A percentile compares a stretch with the other conserved stretches of the same genome.
These are phyloP conservation scores for Physocephala rufipes DNA, from an alignment of 2,888 invertebrate genomes.

Conservation along the genomic window DNA sequence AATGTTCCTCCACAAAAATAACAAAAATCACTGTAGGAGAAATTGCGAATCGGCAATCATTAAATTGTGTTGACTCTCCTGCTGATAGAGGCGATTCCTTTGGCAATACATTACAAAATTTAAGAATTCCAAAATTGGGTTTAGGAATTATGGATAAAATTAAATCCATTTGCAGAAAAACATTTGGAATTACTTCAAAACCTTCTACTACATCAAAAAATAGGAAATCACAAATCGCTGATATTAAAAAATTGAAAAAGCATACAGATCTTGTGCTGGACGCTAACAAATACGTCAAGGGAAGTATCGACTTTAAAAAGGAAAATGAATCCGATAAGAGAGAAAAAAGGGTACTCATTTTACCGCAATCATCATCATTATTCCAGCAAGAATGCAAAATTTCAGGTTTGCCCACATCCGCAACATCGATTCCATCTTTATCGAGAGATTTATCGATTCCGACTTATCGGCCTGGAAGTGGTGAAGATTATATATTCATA, in stretches of 20 bases:
- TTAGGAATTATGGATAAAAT: constrained; percentile 44
- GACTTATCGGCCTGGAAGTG: constrained; percentile 38
- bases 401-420: not conserved
- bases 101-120: not conserved
- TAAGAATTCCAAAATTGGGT: constrained; percentile 25
- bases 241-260: not conserved
- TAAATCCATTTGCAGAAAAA: constrained; percentile 44
- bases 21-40: not conserved
- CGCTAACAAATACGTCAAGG: constrained; percentile 3
- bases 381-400: not conserved
- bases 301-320: constrained; percentile 25
- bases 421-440: constrained; percentile 17
- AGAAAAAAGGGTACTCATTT: not conserved
- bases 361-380: not conserved
- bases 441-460: constrained; percentile 28
- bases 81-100: constrained; percentile 15
- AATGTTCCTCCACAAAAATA: not conserved
- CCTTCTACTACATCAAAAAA: constrained; percentile 42
- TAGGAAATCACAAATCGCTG: constrained; percentile 23
- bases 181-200: constrained; percentile 31
- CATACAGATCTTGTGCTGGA: not conserved
- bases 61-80: not conserved
- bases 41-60: not conserved
- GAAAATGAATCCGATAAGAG: constrained; percentile 4
- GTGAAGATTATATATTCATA: constrained; percentile 27